Base-by-base conservation (phyloP, 2,888 invertebrate species). In the Ophion costatus region DNA sequence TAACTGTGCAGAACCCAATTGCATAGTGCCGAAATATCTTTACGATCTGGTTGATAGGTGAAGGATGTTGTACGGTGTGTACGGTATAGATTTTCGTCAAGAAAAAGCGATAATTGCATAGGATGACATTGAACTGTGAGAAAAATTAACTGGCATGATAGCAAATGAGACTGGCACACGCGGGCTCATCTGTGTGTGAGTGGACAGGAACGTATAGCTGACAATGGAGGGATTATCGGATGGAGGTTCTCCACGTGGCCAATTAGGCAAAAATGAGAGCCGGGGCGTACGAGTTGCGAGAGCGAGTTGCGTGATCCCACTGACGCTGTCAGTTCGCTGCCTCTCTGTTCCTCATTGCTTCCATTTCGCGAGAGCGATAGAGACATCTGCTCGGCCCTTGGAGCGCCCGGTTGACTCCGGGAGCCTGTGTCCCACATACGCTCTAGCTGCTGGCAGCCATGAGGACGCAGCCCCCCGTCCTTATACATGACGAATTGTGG, bases 341-440 rank as follows among this genome's bases (percentile, higher is more conserved):
- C 14, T 51, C 51, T 51, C 14, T 17, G 17, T 75, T 80, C 20
- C 66, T 81, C 84, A 88, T 89, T 89, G 88, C 89, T 84, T 83
- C 85, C 57, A 80, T 84, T 81, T 59, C 78, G 76, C 82, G 81
- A 71, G 83, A 85, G 73, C 70, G 57, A 61, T 33, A 64, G 59
- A 77, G 42, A 61, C 5, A 20, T 73, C 33, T 71, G 71, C 29
- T 57, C 9, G 33, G 14, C 38, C 57, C 73, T 77, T 17, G 51
- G 51, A 51, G 51, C 67, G 57, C 64, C 51, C 75, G 66, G 77
- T 64, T 75, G 75, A 79, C 78, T 64, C 59, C 29, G 38, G 24
- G 22, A 45, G 67, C 73, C 38, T 9, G 64, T 66, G 33, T 56
- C 51, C 20, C 71, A 29, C 11, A 66, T 66, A 57, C 38, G 77